These are phyloP conservation scores for Uromys caudimaculatus DNA, from an alignment of 2,797 vertebrate species.

Conservation along the genomic window DNA sequence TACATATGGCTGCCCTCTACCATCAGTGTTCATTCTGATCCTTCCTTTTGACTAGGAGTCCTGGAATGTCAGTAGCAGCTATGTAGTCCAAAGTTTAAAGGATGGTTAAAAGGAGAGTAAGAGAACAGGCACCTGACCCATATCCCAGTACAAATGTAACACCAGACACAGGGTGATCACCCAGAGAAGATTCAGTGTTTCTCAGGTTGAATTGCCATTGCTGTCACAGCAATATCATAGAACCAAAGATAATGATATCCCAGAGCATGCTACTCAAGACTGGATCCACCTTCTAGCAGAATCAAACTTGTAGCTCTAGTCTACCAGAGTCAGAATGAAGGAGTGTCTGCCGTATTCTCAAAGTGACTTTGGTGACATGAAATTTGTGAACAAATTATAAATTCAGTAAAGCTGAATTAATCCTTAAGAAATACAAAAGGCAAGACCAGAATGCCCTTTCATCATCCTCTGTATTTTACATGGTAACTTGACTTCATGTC, in stretches of 20 bases:
- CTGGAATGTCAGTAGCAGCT: not conserved
- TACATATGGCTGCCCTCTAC: not conserved
- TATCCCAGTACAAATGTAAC: not conserved
- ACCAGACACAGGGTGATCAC: not conserved
- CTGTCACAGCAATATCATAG: not conserved
- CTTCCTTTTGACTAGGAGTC: not conserved
- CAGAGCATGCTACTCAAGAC: not conserved
- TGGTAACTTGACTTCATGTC: not conserved
- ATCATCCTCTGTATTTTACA: not conserved
- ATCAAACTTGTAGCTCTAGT: not conserved
- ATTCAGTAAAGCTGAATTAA: not conserved
- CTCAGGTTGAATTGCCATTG: not conserved
- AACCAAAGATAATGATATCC: not conserved
- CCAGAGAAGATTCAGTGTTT: not conserved
- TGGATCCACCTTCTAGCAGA: not conserved
- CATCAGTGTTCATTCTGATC: not conserved
- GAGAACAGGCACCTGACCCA: not conserved
- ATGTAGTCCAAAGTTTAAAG: not conserved
- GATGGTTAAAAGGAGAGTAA: not conserved
- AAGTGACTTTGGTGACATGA: constrained; percentile 21
- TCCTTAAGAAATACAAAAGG: constrained; percentile 24
- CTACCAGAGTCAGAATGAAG: not conserved
- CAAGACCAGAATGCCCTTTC: not conserved
- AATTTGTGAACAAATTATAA: not conserved
- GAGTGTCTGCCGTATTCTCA: not conserved